phyloP scores from a whole-genome alignment of 1,140 invertebrate species.

The Trinorchestia longiramus region DNA sequence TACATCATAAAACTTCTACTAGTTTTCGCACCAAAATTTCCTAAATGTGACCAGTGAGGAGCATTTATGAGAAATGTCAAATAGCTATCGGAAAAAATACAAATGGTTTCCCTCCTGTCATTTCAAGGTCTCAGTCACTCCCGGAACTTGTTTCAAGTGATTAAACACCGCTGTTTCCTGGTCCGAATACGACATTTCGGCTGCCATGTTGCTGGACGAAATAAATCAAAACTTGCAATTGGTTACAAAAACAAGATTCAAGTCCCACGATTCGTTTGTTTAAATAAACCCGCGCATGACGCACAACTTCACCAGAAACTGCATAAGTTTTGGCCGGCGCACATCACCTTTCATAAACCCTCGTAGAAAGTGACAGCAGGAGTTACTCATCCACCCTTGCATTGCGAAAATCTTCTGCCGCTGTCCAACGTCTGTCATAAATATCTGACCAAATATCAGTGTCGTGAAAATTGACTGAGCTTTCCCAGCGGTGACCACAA shows the following conservation, averaged over 20 bases:
- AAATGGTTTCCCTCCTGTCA: neutral
- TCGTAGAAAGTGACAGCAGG: conserved; percentile 1
- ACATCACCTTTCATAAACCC: neutral
- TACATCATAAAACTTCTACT: too few species aligned
- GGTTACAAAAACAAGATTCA: neutral
- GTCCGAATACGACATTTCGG: neutral
- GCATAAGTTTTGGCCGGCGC: neutral
- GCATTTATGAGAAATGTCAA: too few species aligned
- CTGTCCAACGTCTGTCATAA: neutral
- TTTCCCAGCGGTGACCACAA: neutral
- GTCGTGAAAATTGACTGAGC: neutral
- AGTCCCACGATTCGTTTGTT: neutral
- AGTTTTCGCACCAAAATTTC: too few species aligned
- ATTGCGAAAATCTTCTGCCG: conserved; percentile 4
- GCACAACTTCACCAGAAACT: neutral
- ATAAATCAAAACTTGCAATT: neutral
- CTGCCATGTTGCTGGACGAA: neutral
- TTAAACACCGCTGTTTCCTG: neutral
- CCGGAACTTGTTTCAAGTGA: neutral
- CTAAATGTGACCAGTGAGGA: too few species aligned
- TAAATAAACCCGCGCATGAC: neutral
- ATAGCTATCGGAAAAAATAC: neutral
- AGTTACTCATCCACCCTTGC: neutral
- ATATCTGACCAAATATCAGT: neutral
- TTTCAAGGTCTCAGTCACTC: neutral